A percentile compares a stretch with the other conserved stretches of the same genome.
Evolutionary conservation across 1,140 invertebrate genomes (phyloP).

Genomic region (Trinorchestia longiramus): DNA sequence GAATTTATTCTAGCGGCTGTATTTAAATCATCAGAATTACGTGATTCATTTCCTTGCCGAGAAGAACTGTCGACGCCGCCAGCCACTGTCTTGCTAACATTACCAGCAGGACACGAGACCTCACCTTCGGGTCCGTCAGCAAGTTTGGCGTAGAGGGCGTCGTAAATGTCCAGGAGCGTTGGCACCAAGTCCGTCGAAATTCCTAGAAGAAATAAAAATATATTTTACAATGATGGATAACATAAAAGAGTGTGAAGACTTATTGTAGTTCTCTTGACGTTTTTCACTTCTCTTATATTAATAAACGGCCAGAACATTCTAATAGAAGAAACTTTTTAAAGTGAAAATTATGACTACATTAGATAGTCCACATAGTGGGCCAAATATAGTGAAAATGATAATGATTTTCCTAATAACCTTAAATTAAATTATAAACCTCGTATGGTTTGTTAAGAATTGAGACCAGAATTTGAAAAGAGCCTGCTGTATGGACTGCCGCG

Average conservation of each 20-base stretch:
- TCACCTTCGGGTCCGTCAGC: constrained; percentile 56
- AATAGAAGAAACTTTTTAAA: too few relatives aligned
- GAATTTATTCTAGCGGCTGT: neutral
- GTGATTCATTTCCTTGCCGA: constrained; percentile 19
- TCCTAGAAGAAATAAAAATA: constrained; percentile 72
- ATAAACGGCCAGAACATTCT: too few relatives aligned
- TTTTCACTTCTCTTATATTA: too few relatives aligned
- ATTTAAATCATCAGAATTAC: constrained; percentile 16
- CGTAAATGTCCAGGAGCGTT: constrained; percentile 78
- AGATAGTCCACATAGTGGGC: too few relatives aligned
- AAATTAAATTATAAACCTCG: too few relatives aligned
- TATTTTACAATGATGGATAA: neutral
- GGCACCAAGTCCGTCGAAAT: constrained; percentile 78
- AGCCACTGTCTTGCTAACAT: constrained; percentile 57
- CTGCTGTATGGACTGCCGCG: too few relatives aligned
- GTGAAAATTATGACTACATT: too few relatives aligned
- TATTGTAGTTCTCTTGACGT: too few relatives aligned
- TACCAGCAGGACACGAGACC: neutral
- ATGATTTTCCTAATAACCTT: too few relatives aligned
- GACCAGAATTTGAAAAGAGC: too few relatives aligned
- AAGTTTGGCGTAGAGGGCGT: constrained; percentile 74
- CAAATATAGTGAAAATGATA: too few relatives aligned
- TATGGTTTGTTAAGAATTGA: too few relatives aligned
- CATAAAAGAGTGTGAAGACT: neutral
- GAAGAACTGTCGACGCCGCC: neutral